Evolutionary conservation across 2,888 invertebrate genomes (phyloP), one percentile per base, ranked within the genome.

Genomic region (Cheilosia scutellata): DNA sequence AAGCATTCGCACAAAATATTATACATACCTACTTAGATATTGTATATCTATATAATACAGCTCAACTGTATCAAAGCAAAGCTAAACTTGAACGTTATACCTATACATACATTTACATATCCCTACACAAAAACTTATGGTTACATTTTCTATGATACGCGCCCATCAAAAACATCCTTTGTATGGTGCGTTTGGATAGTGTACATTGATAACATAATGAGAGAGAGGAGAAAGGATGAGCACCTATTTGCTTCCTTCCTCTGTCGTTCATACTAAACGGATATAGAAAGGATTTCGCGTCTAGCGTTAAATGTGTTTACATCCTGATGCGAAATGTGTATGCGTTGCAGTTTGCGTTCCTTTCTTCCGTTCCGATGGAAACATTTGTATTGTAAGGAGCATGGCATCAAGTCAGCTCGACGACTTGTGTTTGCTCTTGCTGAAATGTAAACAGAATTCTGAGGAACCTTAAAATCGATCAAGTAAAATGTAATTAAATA

Each of bases 401-500:
- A 80, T 71, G 70, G 80, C 57, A 79, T 65, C 58, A 79, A 79
- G 83, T 75, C 65, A 79, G 49, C 70, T 70, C 37, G 37, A 58
- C 62, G 63, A 75, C 53, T 58, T 68, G 60, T 82, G 84, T 82
- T 86, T 86, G 68, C 62, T 63, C 76, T 82, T 44, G 63, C 49
- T 71, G n/a, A 60, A 72, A 77, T 29, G 53, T 51, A 86, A 86
- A 82, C 86, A 82, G 7, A 49, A 44, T 68, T 77, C 5, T 31
- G 42, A 82, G 53, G 77, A 86, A 86, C 62, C 71, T 82, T 77
- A 72, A 77, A 90, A 91, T 91, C 90, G 90, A 91, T 90, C 90
- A 90, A 90, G 90, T 90, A 90, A 91, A 91, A 91, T 91, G 91
- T 91, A 91, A 91, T 91, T 91, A 91, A 89, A 65, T 60, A 66